Evolutionary conservation across 2,113 vertebrate species (phyloP).

Genomic region (Smithornis capensis): DNA sequence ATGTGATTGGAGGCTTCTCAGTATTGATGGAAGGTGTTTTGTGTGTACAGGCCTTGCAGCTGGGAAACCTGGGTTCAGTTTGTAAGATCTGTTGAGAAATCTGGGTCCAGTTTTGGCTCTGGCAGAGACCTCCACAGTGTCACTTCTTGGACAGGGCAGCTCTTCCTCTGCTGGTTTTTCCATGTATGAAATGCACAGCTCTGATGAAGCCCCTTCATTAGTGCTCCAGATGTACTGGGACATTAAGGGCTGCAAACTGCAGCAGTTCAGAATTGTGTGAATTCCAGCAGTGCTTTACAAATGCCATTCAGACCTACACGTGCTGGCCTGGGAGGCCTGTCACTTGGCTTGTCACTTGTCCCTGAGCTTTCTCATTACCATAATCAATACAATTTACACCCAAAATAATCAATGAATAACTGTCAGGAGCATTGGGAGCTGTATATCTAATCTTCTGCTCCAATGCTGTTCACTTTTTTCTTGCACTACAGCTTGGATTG

Average conservation of each 20-base stretch:
- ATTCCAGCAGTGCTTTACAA: background rate
- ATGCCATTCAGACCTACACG: background rate
- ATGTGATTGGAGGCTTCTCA: background rate
- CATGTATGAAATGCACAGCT: background rate
- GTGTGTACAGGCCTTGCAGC: background rate
- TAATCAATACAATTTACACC: conserved; percentile 5
- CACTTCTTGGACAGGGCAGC: background rate
- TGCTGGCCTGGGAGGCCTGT: background rate
- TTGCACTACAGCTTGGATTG: background rate
- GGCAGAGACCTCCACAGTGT: background rate
- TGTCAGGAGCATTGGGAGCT: accelerated
- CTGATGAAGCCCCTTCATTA: background rate
- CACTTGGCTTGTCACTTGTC: background rate
- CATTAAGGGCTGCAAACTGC: background rate
- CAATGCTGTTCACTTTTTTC: background rate
- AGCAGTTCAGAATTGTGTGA: background rate
- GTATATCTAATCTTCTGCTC: background rate
- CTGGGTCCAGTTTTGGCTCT: background rate
- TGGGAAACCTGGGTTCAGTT: background rate
- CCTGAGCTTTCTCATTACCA: background rate
- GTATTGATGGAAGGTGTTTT: background rate
- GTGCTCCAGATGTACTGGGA: background rate
- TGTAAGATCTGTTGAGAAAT: background rate
- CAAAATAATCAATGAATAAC: background rate
- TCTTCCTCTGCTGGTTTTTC: background rate